Evolutionary conservation across 2,888 invertebrate genomes (phyloP), one percentile per base, ranked within the genome.

Genomic region (Gisinianus flammeolus): DNA sequence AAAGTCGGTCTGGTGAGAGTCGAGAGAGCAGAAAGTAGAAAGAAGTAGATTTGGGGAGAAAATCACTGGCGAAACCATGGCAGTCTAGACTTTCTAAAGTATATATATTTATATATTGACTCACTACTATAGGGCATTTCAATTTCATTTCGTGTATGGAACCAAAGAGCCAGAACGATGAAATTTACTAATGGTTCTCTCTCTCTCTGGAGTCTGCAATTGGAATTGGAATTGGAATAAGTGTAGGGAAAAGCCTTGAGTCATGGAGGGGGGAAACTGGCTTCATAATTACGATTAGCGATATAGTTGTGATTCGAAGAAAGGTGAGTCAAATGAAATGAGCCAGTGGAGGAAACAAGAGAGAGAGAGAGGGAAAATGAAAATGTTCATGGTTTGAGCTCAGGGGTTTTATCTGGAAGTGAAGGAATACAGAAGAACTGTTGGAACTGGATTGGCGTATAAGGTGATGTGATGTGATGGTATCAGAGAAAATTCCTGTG

Each of bases 401-500:
- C 35, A 8, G 35, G 44, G 8, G 44, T 6, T 44, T 44, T 4
- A 19, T 16, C 19, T 44, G 6, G 44, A 44, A 35, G 5, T 5
- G 12, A 35, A 4, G 12, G 44, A 19, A 4, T 44, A 44, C 44
- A n/a, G n/a, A n/a, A n/a, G n/a, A 44, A 44, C 52, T 44, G 52
- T 44, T 8, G 52, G 10, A 44, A 44, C 52, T 44, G 52, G 52
- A n/a, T n/a, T n/a, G 1, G 26, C 56, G 5, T 19, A n/a, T 2
- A n/a, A 22, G 10, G 22, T 22, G 16, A 64, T 24, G 64, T 24
- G 30, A 64, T 24, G 31, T 70, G 62, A 70, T 70, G 69, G 31
- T 69, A 68, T 68, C 76, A 33, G 54, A 56, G 67, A 31, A 2
- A 16, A 44, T 44, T 44, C 22, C 69, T 69, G 62, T 71, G 44